Evolutionary conservation across 2,113 vertebrate species (phyloP), one percentile per base, ranked within the genome.

Genomic region (Toxostoma redivivum): DNA sequence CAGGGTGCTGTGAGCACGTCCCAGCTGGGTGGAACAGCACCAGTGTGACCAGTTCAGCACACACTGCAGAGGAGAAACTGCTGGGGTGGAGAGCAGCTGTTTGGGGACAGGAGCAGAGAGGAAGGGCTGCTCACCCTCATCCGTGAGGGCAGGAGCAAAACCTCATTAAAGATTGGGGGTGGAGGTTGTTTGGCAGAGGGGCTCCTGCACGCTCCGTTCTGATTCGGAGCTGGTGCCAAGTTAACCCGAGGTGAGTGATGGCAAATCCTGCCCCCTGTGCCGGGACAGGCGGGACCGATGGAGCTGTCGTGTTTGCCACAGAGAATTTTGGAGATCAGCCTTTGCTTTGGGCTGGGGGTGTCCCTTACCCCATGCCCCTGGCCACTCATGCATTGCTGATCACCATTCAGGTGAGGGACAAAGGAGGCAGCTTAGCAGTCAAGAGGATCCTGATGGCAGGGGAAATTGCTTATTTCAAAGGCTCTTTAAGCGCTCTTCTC

Each of bases 391-490:
- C 95, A 96, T 96, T 97, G 87, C 95, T 87, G 95, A 96, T 97
- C 94, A 89, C 84, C 88, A 93, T 97, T 97, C 92, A 90, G 94
- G 94, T 95, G 94, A 87, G 67, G 96, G 96, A 98, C 96, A 97
- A 97, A 97, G 95, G 94, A 92, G 54, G 70, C 88, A 92, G 90
- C 48, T 81, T 91, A 93, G 60, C 57, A 77, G 86, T 94, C 74
- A 82, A 92, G 77, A 88, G 96, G 92, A 93, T 86, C 60, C 81
- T 95, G 92, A 97, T 84, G 90, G 76, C 92, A 98, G 88, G 86
- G 57, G 76, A 97, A 97, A 97, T 97, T 78, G 90, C 92, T 97
- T 93, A 89, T 96, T 95, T 94, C 95, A 96, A 95, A 96, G 35
- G 45, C 92, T 90, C 94, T 92, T 92, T 72, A 92, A 96, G 84